phyloP scores from a whole-genome alignment of 2,888 invertebrate genomes.

The Allygus modestus region DNA sequence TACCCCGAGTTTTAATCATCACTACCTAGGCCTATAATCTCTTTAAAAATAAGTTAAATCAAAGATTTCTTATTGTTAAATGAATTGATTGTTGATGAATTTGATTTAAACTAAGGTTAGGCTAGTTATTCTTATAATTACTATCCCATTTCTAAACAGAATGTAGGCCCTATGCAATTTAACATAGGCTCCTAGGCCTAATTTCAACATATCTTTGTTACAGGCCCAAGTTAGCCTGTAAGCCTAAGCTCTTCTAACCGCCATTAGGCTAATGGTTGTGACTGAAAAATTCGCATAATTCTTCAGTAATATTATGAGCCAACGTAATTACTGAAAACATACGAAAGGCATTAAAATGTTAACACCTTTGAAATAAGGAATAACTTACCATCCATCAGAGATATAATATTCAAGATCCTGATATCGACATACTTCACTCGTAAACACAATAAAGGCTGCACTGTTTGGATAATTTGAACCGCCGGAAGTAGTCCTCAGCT shows the following conservation, averaged over 20 bases:
- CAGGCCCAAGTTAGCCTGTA: not conserved
- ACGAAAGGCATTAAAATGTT: not conserved
- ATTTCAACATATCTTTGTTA: too few species aligned
- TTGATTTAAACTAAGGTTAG: too few species aligned
- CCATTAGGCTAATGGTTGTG: slow-evolving; percentile 5
- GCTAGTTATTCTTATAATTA: too few species aligned
- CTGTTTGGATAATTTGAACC: slow-evolving; percentile 67
- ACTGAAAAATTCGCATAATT: not conserved
- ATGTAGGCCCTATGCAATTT: too few species aligned
- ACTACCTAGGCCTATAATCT: too few species aligned
- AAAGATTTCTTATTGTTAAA: too few species aligned
- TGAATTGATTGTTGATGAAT: too few species aligned
- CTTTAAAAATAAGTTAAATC: too few species aligned
- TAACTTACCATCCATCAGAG: slow-evolving; percentile 68
- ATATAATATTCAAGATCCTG: slow-evolving; percentile 63
- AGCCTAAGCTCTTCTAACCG: not conserved
- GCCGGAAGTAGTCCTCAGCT: slow-evolving; percentile 64
- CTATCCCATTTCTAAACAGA: too few species aligned
- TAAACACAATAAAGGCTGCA: slow-evolving; percentile 66
- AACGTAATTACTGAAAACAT: not conserved
- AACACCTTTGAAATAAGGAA: not conserved
- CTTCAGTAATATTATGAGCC: not conserved
- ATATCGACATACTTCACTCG: slow-evolving; percentile 67
- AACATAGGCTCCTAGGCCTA: too few species aligned
- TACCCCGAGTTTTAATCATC: too few species aligned